Base-by-base conservation (phyloP, 1,140 invertebrate species). In the Drosophila tristis region DNA sequence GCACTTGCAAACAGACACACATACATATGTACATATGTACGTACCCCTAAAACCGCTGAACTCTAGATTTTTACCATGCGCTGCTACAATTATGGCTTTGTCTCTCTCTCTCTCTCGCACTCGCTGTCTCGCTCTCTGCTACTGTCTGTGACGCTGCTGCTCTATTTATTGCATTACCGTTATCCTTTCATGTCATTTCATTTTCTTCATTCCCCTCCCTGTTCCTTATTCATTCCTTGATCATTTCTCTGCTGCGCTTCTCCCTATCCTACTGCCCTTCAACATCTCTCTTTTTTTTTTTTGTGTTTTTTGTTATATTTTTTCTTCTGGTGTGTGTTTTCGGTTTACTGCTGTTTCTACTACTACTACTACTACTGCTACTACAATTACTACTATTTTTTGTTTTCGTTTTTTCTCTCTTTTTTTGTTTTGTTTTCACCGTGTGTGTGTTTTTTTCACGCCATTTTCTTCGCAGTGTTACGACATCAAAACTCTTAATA, bases 401-500 rank as follows among this genome's bases (percentile, higher is more conserved):
- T 39, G 48, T 45, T 80, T 47, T 74, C 39, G 66, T 48, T 77
- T 42, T 62, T 45, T 63, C 51, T 65, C 48, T 51, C 70, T 45
- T 74, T 51, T 48, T 78, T 61, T 64, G 59, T 68, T 67, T 59
- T 77, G 68, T 68, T 82, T 62, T 78, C 61, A 49, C 54, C 67
- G 58, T 65, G 51, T 90, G 80, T 90, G 85, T 90, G 80, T 80
- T 85, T 80, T 90, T 87, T 39, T 39, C 35, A 87, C 78, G 79
- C 84, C 89, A 87, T 87, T 87, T 87, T 87, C 76, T 90, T 90
- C 90, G 81, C 95, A 96, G 95, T 94, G 94, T 95, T 92, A 95
- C 95, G 66, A 95, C 95, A 74, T 94, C 95, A 91, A 97, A 96
- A 93, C 95, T 98, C 80, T 94, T 97, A 82, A 95, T 98, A 93